These are phyloP conservation scores for Diacarnus erythraeanus DNA, from an alignment of 37 sponge, comb jelly and placozoan genomes.

Conservation along the genomic window DNA sequence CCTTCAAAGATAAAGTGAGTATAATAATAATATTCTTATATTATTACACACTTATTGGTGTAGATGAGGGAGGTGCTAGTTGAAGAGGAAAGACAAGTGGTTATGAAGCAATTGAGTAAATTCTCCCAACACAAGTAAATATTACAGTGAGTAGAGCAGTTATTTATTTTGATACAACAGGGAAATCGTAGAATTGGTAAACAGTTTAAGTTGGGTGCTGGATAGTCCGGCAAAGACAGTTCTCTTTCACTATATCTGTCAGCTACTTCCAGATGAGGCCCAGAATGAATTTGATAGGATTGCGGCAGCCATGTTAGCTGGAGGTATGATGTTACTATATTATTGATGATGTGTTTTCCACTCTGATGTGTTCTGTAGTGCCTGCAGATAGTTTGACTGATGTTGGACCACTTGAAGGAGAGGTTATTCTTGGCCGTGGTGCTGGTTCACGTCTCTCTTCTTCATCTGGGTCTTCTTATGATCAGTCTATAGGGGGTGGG, in stretches of 20 bases:
- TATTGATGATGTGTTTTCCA: background rate
- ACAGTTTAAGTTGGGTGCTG: constrained; percentile 41
- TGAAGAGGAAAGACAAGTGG: constrained; percentile 39
- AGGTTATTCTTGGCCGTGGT: background rate
- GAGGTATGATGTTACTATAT: background rate
- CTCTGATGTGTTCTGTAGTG: background rate
- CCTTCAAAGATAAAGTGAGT: constrained; percentile 29
- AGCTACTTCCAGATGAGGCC: constrained; percentile 70
- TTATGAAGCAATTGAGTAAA: constrained; percentile 36
- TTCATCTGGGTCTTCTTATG: constrained; percentile 9
- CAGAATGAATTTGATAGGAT: constrained; percentile 71
- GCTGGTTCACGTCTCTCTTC: background rate
- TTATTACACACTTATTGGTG: too few species aligned
- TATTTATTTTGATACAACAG: constrained; percentile 38
- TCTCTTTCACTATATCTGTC: constrained; percentile 82
- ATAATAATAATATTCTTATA: background rate
- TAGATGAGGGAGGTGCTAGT: constrained; percentile 66
- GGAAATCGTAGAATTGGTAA: constrained; percentile 52
- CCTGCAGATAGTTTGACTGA: background rate
- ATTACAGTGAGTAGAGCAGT: background rate
- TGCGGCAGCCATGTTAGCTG: constrained; percentile 52
- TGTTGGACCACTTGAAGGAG: constrained; percentile 3
- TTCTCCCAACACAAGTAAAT: constrained; percentile 57
- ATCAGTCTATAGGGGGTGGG: background rate
- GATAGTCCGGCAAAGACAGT: constrained; percentile 41